Conservation (phyloP, 2,113 vertebrate species). For the Felis chaus region DNA sequence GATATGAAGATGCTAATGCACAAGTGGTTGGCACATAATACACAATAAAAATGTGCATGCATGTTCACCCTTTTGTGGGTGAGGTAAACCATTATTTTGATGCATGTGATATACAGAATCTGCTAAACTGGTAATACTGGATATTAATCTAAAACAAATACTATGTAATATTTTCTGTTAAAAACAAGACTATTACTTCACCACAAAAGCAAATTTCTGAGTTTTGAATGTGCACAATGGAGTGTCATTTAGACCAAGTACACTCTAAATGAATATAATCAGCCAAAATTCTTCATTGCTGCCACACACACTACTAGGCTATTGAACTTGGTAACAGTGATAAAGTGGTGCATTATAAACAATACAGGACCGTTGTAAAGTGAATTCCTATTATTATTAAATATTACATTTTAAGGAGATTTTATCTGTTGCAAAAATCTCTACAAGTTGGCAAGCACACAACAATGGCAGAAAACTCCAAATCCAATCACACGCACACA, state of each 20-base stretch:
- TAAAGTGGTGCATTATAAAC: not conserved
- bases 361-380: not conserved
- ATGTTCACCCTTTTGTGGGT: not conserved
- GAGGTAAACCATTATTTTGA: not conserved
- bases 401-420: not conserved
- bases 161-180: not conserved
- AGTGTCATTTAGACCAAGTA: not conserved
- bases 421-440: not conserved
- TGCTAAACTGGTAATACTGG: not conserved
- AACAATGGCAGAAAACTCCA: constrained; percentile 4
- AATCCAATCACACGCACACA: not conserved
- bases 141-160: not conserved
- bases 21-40: not conserved
- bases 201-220: not conserved
- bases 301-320: not conserved
- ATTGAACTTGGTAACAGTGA: not conserved
- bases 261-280: not conserved
- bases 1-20: not conserved
- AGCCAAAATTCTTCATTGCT: not conserved
- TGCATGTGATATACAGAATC: not conserved
- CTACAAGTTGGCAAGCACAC: not conserved
- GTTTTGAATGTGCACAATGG: not conserved
- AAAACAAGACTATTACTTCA: not conserved
- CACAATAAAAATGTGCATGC: not conserved
- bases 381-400: not conserved